Evolutionary conservation across 2,888 invertebrate genomes (phyloP).

Genomic region (Gasteruption jaculator): DNA sequence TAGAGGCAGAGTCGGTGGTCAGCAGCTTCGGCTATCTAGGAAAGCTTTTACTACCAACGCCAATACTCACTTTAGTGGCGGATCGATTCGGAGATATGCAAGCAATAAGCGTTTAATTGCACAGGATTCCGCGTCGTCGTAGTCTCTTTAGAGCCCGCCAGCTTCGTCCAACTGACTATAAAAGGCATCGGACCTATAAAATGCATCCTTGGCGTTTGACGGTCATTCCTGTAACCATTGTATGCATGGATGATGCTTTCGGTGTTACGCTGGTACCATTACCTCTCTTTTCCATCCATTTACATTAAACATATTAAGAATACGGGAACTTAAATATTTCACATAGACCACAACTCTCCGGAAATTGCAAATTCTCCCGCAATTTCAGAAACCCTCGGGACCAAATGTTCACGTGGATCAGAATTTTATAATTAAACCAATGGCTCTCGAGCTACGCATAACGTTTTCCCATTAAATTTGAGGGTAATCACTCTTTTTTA

Average conservation of each 20-base stretch:
- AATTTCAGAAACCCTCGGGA: too few relatives aligned
- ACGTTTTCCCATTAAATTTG: too few relatives aligned
- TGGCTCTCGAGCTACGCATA: too few relatives aligned
- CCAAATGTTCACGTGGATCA: too few relatives aligned
- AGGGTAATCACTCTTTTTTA: too few relatives aligned
- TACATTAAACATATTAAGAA: slow-evolving; percentile 1
- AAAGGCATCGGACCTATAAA: slow-evolving; percentile 52
- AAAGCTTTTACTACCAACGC: slow-evolving; percentile 46
- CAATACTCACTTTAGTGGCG: slow-evolving; percentile 49
- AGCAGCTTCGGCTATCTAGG: slow-evolving; percentile 41
- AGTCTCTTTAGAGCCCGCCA: slow-evolving; percentile 42
- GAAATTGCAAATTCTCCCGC: too few relatives aligned
- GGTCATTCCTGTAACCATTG: slow-evolving; percentile 45
- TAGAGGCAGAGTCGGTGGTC: slow-evolving; percentile 26
- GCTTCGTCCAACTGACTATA: slow-evolving; percentile 45
- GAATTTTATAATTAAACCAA: too few relatives aligned
- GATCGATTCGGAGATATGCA: slow-evolving; percentile 51
- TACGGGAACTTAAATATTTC: too few relatives aligned
- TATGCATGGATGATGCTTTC: slow-evolving; percentile 38
- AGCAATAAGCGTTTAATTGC: slow-evolving; percentile 52
- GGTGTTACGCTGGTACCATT: too few relatives aligned
- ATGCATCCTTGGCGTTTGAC: slow-evolving; percentile 49
- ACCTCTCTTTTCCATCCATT: slow-evolving; percentile 5
- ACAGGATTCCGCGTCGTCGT: slow-evolving; percentile 49
- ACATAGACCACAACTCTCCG: too few relatives aligned